Evolutionary conservation across 64 coral and sea anemone species (phyloP), one percentile per base, ranked within the genome.

Genomic region (Pachyseris speciosa): DNA sequence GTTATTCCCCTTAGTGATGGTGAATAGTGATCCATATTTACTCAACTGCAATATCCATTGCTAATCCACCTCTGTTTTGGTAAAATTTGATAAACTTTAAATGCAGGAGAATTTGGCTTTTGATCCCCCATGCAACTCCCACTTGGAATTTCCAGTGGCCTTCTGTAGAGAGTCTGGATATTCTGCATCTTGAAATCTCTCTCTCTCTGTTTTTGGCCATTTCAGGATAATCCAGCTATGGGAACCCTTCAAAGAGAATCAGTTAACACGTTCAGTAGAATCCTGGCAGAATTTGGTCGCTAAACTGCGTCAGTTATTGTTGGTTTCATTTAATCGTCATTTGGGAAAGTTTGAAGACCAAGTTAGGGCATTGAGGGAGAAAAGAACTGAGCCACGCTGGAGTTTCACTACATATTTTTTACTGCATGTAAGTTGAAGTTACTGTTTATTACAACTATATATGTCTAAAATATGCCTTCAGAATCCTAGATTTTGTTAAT

Each of bases 301-400:
- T 40, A 99, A 99, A 69, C 66, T 99, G 5, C 77, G 97, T 1
- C 93, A 95, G 37, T 67, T 92, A 24, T 38, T 99, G 32, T 37
- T 99, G 5, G 63, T 90, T 31, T 92, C 97, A 44, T 95, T 99
- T 28, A 95, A 99, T 55, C 94, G 97, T 31, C 94, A 99, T 74
- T 72, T 99, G 16, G 81, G 97, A 33, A 99, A 95, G 47, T 99
- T 99, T 93, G 97, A 99, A 72, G 97, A 99, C 50, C 89, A 84
- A 38, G 97, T 99, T 15, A 72, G 97, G 34, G 72, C 94, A 30
- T 42, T 95, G 37, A 93, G 97, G 37, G 97, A 99, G 48, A 84
- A 75, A 67, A 47, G 97, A 31, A 99, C 93, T 9, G 90, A 95
- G 42, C 73, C 86, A 37, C 49, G 47, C 45, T 99, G 97, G 97